phyloP scores from a whole-genome alignment of 2,888 invertebrate species.

The Drosophila planitibia region DNA sequence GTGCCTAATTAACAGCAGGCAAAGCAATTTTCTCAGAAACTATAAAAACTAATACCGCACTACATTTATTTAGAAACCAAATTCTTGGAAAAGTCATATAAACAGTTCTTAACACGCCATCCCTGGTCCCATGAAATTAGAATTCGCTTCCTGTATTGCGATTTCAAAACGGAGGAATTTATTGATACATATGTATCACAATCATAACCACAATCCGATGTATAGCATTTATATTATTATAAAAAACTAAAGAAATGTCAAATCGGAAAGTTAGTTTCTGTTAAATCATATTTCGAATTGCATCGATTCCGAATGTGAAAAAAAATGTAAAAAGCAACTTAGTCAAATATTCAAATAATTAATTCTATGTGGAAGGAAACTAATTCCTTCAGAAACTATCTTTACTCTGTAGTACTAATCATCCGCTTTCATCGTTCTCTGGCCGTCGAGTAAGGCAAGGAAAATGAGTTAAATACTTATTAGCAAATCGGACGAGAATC shows the following conservation, averaged over 20 bases:
- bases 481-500: not conserved
- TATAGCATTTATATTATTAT: not conserved
- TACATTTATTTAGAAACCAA: slow-evolving; percentile 20
- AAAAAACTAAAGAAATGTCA: not conserved
- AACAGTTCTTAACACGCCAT: not conserved
- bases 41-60: slow-evolving; percentile 12
- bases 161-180: not conserved
- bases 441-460: not conserved
- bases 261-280: not conserved
- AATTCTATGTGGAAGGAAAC: not conserved
- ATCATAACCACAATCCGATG: not conserved
- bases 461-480: not conserved
- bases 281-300: not conserved
- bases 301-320: not conserved
- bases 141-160: not conserved
- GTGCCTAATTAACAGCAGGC: slow-evolving; percentile 55
- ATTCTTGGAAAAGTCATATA: slow-evolving; percentile 4
- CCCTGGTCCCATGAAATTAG: not conserved
- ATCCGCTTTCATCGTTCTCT: not conserved
- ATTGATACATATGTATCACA: not conserved
- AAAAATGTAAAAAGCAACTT: not conserved
- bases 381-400: not conserved
- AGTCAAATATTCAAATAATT: not conserved
- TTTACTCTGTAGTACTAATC: not conserved
- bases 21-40: slow-evolving; percentile 32